Conservation (phyloP, 1,140 invertebrate genomes). For the Eueides isabella region DNA sequence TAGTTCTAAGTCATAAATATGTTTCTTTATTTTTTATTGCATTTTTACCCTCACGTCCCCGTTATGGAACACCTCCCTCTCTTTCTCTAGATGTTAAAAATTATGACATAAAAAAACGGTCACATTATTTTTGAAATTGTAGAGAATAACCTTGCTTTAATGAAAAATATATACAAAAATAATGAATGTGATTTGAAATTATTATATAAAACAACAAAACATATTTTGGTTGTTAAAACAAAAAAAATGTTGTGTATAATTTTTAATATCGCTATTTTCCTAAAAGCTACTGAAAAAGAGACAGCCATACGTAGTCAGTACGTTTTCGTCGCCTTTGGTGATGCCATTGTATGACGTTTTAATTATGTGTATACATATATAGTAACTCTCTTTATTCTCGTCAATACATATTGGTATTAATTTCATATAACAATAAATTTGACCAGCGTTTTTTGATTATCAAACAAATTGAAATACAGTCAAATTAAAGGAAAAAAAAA, state of each 20-base stretch:
- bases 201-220: neutral
- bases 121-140: too few species aligned
- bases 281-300: conserved; percentile 47
- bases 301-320: conserved; percentile 43
- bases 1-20: too few species aligned
- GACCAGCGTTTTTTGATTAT: neutral
- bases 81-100: too few species aligned
- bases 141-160: too few species aligned
- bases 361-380: conserved; percentile 49
- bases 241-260: too few species aligned
- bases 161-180: neutral
- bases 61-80: too few species aligned
- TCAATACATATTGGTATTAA: conserved; percentile 21
- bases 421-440: neutral
- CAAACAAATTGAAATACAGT: neutral
- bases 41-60: too few species aligned
- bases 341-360: conserved; percentile 39
- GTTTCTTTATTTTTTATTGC: too few species aligned
- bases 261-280: neutral
- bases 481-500: neutral
- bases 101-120: too few species aligned
- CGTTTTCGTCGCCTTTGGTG: conserved; percentile 47
- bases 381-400: conserved; percentile 52
- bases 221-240: too few species aligned
- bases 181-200: too few species aligned